Evolutionary conservation across 2,888 invertebrate species (phyloP).

Genomic region (Hetaerina titia): DNA sequence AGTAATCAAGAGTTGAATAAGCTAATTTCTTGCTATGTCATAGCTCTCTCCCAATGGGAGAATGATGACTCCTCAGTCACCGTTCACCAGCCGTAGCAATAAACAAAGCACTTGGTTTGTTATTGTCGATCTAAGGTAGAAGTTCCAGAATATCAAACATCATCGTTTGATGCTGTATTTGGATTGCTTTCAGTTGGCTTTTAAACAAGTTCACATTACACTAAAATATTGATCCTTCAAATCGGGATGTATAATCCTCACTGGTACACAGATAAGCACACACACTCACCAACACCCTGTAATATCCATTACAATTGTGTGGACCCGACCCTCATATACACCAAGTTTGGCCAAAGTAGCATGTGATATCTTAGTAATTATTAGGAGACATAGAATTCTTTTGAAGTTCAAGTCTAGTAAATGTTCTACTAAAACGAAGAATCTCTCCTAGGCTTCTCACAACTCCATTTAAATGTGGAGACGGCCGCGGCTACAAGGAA

Average conservation of each 20-base stretch:
- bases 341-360: neutral
- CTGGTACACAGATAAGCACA: neutral
- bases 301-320: neutral
- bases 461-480: neutral
- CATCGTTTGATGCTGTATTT: neutral
- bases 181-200: neutral
- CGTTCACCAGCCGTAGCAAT: neutral
- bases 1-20: neutral
- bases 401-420: neutral
- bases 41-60: neutral
- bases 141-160: neutral
- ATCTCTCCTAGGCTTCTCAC: neutral
- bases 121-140: slow-evolving; percentile 24
- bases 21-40: neutral
- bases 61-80: neutral
- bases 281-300: neutral
- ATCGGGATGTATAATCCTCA: neutral
- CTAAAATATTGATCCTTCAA: neutral
- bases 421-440: slow-evolving; percentile 23
- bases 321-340: neutral
- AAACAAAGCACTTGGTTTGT: neutral
- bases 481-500: neutral
- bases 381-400: neutral
- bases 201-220: neutral
- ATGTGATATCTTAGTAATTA: neutral